Conservation (phyloP, 2,113 vertebrate genomes). For the Picathartes gymnocephalus region DNA sequence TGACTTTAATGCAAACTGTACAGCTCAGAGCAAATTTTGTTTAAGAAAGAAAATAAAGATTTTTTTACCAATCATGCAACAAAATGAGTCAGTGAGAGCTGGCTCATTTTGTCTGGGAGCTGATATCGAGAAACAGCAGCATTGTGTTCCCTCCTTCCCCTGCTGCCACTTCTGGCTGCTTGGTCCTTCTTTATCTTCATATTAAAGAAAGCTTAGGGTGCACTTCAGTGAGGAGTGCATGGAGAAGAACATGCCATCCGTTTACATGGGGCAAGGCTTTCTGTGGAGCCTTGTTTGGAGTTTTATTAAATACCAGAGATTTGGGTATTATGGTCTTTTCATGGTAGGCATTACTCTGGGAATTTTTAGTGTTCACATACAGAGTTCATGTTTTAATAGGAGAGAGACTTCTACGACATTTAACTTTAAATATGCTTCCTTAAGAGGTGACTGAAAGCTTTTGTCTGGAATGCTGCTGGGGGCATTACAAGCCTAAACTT, state of each 20-base stretch:
- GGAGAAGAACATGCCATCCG: accelerated
- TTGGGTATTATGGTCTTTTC: not conserved
- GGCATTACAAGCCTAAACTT: not conserved
- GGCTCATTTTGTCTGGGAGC: not conserved
- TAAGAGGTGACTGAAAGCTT: not conserved
- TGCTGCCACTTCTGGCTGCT: not conserved
- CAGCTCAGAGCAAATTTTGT: not conserved
- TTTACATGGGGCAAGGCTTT: not conserved
- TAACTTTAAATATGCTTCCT: not conserved
- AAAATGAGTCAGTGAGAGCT: not conserved
- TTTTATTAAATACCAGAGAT: not conserved
- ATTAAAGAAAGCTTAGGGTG: not conserved
- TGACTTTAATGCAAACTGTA: not conserved
- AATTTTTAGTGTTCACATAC: not conserved
- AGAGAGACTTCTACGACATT: not conserved
- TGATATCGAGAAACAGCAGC: not conserved
- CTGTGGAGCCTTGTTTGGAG: not conserved
- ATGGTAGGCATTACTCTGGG: not conserved
- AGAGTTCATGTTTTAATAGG: not conserved
- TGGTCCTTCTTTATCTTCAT: not conserved
- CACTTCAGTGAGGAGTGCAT: not conserved
- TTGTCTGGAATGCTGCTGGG: constrained; percentile 51
- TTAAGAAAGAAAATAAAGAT: not conserved
- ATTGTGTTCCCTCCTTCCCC: not conserved
- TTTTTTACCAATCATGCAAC: not conserved